Percentiles rank a stretch among this genome's conserved stretches.
Conservation (phyloP, 2,888 invertebrate genomes). For the Chymomyza procnemis region DNA sequence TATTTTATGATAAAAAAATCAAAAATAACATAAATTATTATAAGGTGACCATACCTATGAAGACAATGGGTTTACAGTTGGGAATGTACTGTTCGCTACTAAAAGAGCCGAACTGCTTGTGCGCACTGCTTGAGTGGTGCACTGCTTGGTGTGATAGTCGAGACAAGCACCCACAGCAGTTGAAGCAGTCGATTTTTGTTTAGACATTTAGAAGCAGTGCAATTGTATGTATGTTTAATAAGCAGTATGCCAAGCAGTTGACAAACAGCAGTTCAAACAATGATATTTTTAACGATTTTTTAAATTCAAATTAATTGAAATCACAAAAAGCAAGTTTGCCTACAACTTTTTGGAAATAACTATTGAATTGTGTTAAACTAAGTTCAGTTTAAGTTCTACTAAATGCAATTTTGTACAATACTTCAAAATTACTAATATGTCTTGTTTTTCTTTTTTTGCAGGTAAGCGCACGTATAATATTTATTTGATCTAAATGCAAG, state of each 20-base stretch:
- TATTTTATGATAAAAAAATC: too few relatives aligned
- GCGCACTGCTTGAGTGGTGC: too few relatives aligned
- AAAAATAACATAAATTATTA: background rate
- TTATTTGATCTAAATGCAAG: background rate
- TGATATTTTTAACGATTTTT: too few relatives aligned
- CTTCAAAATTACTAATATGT: background rate
- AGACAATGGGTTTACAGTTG: slow-evolving; percentile 12
- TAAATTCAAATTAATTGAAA: too few relatives aligned
- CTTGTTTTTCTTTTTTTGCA: slow-evolving; percentile 27
- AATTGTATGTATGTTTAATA: too few relatives aligned
- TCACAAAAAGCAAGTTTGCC: too few relatives aligned
- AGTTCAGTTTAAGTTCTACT: background rate
- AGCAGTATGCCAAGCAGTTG: too few relatives aligned
- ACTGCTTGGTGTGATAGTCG: slow-evolving; percentile 2
- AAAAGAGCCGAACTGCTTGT: background rate
- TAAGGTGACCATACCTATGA: background rate
- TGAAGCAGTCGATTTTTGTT: too few relatives aligned
- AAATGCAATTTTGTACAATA: background rate
- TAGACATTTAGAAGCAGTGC: too few relatives aligned
- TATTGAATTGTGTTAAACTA: too few relatives aligned
- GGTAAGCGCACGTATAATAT: slow-evolving; percentile 46
- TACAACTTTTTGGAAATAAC: too few relatives aligned
- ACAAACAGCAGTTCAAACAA: too few relatives aligned
- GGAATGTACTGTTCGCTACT: background rate
- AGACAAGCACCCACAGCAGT: background rate